Evolutionary conservation across 64 coral and sea anemone species (phyloP).

Genomic region (Orbicella faveolata): DNA sequence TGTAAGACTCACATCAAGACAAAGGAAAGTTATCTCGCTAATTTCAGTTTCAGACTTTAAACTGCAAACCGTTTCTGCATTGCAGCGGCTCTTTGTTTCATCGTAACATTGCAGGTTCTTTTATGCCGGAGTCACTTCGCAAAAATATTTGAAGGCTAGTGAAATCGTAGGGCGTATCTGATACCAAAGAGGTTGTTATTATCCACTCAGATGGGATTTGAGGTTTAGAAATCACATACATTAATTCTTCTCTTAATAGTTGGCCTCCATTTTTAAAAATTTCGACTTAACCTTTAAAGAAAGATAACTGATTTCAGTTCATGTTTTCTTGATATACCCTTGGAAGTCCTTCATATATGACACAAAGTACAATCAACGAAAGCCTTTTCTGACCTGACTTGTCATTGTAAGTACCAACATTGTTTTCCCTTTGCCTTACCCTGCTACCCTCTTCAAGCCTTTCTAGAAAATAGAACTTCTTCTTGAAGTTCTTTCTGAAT

Average conservation of each 20-base stretch:
- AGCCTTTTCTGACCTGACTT: not conserved
- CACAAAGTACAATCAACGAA: not conserved
- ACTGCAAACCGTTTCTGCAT: too few species aligned
- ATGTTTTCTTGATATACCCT: too few species aligned
- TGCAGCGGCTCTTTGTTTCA: not conserved
- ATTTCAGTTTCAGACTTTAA: too few species aligned
- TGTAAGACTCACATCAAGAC: too few species aligned
- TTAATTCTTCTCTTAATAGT: not conserved
- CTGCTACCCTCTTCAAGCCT: not conserved
- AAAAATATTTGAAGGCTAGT: not conserved
- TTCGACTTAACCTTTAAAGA: not conserved
- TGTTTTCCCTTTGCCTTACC: not conserved
- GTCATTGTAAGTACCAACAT: not conserved
- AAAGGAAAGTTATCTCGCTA: too few species aligned
- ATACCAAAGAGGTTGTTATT: not conserved
- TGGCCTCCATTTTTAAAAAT: not conserved
- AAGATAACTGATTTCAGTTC: too few species aligned
- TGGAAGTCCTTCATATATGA: not conserved
- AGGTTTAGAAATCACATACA: not conserved
- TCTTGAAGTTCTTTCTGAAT: not conserved
- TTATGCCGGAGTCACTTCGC: too few species aligned
- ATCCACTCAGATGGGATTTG: not conserved
- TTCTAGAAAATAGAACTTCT: not conserved
- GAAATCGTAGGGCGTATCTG: not conserved
- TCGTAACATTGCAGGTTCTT: not conserved